Base-by-base conservation (phyloP, 2,888 invertebrate genomes). In the Acleris laterana region DNA sequence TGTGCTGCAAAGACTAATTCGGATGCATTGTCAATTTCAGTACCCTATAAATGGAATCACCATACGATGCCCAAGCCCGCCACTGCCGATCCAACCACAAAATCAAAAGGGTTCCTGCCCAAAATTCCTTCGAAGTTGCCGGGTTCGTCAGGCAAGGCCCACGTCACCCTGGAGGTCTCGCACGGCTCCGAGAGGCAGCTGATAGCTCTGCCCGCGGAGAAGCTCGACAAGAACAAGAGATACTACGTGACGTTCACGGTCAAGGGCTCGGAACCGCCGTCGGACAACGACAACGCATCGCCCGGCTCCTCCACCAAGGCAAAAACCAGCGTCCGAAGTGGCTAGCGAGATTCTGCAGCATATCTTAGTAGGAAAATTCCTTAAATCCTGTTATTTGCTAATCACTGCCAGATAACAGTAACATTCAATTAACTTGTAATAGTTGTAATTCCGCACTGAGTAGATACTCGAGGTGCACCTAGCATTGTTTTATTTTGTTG, bases 171-270 rank as follows among this genome's bases (percentile, higher is more conserved):
- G 71, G 97, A 98, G 87, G 94, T 98, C 62, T 96, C 96, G 62
- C 97, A 97, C 77, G 97, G 97, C 50, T 95, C 95, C 63, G 97
- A 96, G 80, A 96, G 96, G 81, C 97, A 97, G 85, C 94, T 98
- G 72, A 97, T 98, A 81, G 96, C 97, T 76, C 93, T 98, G 84
- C 98, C 98, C 61, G 96, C 97, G 20, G 97, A 98, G 79, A 95
- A 95, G 82, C 89, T 98, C 77, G 97, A 98, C 84, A 96, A 96
- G 81, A 97, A 96, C 83, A 98, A 98, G 88, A 94, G 97, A 81
- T 98, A 98, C 89, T 98, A 97, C 85, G 98, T 98, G 68, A 98
- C 98, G 58, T 98, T 98, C 82, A 98, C 98, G 38, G 97, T 98
- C 4, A 97, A 97, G 85, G 97, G 97, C 59, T 94, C 94, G 3